Percentiles rank a stretch among this genome's conserved stretches.
phyloP scores from a whole-genome alignment of 2,797 vertebrate species.

The Holocentrus rufus region DNA sequence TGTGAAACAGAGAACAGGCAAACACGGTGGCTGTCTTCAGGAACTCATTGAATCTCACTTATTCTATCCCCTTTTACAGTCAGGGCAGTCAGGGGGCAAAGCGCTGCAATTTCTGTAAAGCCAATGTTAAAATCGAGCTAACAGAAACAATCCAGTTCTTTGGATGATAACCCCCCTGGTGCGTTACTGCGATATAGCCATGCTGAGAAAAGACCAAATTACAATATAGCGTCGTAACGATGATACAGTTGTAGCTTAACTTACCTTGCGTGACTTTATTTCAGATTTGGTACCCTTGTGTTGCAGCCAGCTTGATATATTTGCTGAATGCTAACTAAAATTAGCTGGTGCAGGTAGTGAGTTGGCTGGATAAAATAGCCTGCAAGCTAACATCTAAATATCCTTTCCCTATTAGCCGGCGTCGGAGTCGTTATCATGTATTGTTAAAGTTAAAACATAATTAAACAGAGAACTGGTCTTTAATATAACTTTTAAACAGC shows the following conservation, averaged over 20 bases:
- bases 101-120: too few relatives aligned
- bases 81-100: too few relatives aligned
- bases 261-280: conserved; percentile 42
- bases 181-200: too few relatives aligned
- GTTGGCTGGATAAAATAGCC: conserved; percentile 19
- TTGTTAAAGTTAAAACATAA: background rate
- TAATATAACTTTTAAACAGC: background rate
- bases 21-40: too few relatives aligned
- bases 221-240: background rate
- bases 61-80: too few relatives aligned
- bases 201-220: background rate
- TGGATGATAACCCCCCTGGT: too few relatives aligned
- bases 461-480: background rate
- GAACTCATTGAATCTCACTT: too few relatives aligned
- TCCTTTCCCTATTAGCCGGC: background rate
- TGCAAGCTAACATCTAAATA: background rate
- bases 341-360: background rate
- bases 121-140: too few relatives aligned
- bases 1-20: too few relatives aligned
- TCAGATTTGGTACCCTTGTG: background rate
- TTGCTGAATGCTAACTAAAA: conserved; percentile 8
- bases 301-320: conserved; percentile 30
- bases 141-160: too few relatives aligned
- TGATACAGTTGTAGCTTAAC: background rate
- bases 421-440: background rate